phyloP scores from a whole-genome alignment of 2,113 vertebrate species.

The Pedionomus torquatus region DNA sequence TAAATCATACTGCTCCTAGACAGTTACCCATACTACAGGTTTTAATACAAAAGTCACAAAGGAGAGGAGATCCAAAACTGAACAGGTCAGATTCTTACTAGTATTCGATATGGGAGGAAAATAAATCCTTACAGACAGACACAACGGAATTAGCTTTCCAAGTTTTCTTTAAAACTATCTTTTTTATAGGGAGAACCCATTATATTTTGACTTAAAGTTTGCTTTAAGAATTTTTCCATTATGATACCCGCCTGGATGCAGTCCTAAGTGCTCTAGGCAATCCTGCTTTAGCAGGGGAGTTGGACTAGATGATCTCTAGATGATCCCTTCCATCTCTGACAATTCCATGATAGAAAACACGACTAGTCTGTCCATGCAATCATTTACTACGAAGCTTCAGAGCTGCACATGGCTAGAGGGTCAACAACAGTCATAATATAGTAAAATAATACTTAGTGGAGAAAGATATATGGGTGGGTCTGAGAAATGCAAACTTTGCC shows the following conservation, averaged over 20 bases:
- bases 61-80: not conserved
- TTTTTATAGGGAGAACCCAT: not conserved
- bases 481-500: not conserved
- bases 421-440: not conserved
- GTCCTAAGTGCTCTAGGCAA: no score
- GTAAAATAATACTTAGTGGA: not conserved
- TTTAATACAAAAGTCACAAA: not conserved
- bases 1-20: not conserved
- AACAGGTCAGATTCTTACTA: not conserved
- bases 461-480: not conserved
- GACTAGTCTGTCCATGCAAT: not conserved
- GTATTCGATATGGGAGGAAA: not conserved
- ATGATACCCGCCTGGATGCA: not conserved
- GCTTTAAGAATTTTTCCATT: not conserved
- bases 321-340: no score
- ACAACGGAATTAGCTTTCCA: not conserved
- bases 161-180: not conserved
- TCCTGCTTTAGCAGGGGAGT: no score
- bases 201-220: not conserved
- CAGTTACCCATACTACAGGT: fast-evolving
- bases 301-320: no score
- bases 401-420: not conserved
- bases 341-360: not conserved
- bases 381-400: not conserved
- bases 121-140: not conserved